Evolutionary conservation across 2,797 vertebrate genomes (phyloP), one percentile per base, ranked within the genome.

Genomic region (Sciurus carolinensis): DNA sequence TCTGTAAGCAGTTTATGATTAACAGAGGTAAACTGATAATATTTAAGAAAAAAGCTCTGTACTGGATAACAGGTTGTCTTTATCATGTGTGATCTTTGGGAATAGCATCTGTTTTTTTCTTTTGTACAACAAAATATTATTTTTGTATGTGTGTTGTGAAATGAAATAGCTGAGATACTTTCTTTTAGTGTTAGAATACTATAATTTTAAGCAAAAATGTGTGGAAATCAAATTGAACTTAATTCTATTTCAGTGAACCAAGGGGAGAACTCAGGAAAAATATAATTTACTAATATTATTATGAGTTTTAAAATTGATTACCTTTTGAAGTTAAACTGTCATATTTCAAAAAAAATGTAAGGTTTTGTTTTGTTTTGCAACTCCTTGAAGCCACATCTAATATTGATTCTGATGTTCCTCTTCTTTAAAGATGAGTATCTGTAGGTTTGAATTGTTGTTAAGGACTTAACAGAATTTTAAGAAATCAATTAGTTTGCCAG

Each of bases 201-300:
- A 10, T 95, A 83, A 84, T 94, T 93, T 86, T 59, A 84, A 91
- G 30, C 47, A 92, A 42, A 95, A 91, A 57, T 73, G 11, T 69
- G 1, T 87, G 42, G 47, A 84, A 81, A 81, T 36, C 42, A 87
- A 20, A 17, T 92, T 76, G 36, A 62, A 20, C 66, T 96, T 93
- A 75, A 64, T 83, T 97, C 94, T 85, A 76, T 93, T 95, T 97
- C 47, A 88, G 3, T 91, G 77, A 84, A 39, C n/a, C 62, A 94
- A 92, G 26, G 42, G 59, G 44, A 95, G 77, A 92, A 79, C 36
- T 86, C 24, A 50, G 24, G 64, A 30, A 95, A 96, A 97, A 75
- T 83, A 67, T 66, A 10, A 76, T 94, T 84, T 86, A 94, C 47
- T 84, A 81, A 20, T 91, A 92, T 85, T 93, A 83, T 76, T 90